Evolutionary conservation across 2,797 vertebrate genomes (phyloP).

Genomic region (Poeciliopsis presidionis): DNA sequence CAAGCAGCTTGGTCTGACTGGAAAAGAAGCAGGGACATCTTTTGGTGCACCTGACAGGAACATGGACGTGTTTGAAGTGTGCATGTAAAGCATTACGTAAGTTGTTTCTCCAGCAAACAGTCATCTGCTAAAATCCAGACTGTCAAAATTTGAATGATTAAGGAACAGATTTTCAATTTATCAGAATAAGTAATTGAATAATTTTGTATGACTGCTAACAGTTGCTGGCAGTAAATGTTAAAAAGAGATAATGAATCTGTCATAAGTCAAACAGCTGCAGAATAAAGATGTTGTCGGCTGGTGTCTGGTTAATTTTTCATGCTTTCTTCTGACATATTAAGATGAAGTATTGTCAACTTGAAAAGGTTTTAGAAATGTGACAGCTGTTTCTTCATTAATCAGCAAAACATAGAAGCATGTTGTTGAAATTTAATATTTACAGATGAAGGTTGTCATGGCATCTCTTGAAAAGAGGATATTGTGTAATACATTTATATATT

Average conservation of each 20-base stretch:
- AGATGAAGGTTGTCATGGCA: neutral
- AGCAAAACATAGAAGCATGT: neutral
- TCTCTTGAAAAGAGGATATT: neutral
- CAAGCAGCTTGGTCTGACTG: slow-evolving; percentile 21
- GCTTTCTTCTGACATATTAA: neutral
- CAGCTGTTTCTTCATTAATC: neutral
- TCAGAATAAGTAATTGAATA: neutral
- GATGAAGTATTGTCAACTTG: neutral
- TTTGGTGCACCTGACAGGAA: slow-evolving; percentile 34
- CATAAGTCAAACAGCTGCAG: neutral
- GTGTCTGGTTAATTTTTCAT: neutral
- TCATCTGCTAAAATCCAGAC: slow-evolving; percentile 1
- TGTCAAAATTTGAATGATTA: neutral
- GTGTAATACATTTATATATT: neutral
- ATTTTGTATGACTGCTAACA: neutral
- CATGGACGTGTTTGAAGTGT: slow-evolving; percentile 54
- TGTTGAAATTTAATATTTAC: neutral
- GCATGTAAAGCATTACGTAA: slow-evolving; percentile 50
- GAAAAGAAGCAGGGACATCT: slow-evolving; percentile 27
- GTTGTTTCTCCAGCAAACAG: neutral
- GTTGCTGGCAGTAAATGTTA: neutral
- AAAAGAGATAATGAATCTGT: neutral
- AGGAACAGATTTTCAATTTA: neutral
- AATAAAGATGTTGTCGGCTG: neutral
- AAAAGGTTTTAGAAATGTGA: neutral